Base-by-base conservation (phyloP, 2,888 invertebrate species). In the Mesorhabditis spiculigera region DNA sequence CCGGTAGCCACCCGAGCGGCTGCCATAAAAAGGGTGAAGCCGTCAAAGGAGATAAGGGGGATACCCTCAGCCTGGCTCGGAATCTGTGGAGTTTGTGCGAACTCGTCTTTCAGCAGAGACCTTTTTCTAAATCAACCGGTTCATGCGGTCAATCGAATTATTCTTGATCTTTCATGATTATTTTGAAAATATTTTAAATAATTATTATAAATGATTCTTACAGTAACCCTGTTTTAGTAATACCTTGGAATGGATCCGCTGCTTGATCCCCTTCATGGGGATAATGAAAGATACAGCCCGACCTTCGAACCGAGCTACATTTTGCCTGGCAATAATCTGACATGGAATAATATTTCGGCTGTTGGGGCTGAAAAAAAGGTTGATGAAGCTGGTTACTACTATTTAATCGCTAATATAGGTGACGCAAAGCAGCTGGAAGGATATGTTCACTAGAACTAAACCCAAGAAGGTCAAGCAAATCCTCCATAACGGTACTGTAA, bases 381-480 rank as follows among this genome's bases (percentile, higher is more conserved):
- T 50, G 8, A 13, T n/a, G n/a, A 13, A 13, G 58, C 8, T 2
- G 58, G n/a, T 50, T 50, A 13, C 8, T 10, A 10, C 2, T 50
- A 50, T 13, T 13, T n/a, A n/a, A 50, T 3, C 58, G n/a, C 8
- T 13, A 13, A 10, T 50, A 13, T 50, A 77, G 50, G 71, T 63
- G n/a, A 71, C 72, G 43, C 63, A 72, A n/a, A 69, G 67, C 6
- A 66, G 42, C 10, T 63, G 72, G 16, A 63, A 68, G 5, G 73
- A 75, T 8, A 67, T 66, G 63, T 71, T 64, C 28, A 45, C 66
- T 0, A 41, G 43, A n/a, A 43, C 45, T 28, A 66, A 66, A 41
- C 71, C 74, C 41, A 43, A 65, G 28, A 69, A 68, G 45, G 75
- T 77, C 50, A 77, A 77, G 64, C 73, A 77, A 61, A 75, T 77